Evolutionary conservation across 2,113 vertebrate species (phyloP), one percentile per base, ranked within the genome.

Genomic region (Scomber japonicus): DNA sequence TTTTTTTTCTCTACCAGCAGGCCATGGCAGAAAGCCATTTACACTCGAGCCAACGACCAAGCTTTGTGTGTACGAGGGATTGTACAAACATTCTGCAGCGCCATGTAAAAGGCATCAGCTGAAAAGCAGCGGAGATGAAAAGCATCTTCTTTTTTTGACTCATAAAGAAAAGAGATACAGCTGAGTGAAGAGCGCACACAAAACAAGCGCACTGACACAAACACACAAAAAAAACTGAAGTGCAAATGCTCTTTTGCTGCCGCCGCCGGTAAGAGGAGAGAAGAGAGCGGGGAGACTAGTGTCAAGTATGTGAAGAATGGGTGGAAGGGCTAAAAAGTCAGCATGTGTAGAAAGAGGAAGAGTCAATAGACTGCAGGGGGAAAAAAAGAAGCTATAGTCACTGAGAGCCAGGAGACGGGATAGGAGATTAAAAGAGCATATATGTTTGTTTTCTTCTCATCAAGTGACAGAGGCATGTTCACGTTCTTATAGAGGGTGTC

Each of bases 71-170:
- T 50, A 56, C 70, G 60, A 46, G 48, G 75, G 72, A 59, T 81
- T 77, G 71, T 63, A 27, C 73, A 77, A 73, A 81, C 31, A 60
- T 70, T 68, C 63, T 44, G 16, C 83, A 35, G 59, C 77, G 74
- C 68, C 0, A 50, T 21, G 49, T 67, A 82, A 79, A 88, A 78
- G 75, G 78, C 78, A 69, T 60, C 77, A 19, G 61, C 81, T 90
- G 81, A 91, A 87, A 88, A 85, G 81, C 75, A 54, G 77, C 59
- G 2, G 24, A 81, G 85, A 85, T 78, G 59, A 85, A 90, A 88
- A 75, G 78, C 19, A 44, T 72, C 46, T 72, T 44, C 21, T 64
- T 75, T 71, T 83, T 76, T 69, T 45, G 24, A 45, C 78, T 73
- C 30, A 68, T 45, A 19, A 75, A 86, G 71, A 86, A 83, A 85